These are phyloP conservation scores for Sebastes oblongus DNA, from an alignment of 2,797 vertebrate genomes.

Conservation along the genomic window DNA sequence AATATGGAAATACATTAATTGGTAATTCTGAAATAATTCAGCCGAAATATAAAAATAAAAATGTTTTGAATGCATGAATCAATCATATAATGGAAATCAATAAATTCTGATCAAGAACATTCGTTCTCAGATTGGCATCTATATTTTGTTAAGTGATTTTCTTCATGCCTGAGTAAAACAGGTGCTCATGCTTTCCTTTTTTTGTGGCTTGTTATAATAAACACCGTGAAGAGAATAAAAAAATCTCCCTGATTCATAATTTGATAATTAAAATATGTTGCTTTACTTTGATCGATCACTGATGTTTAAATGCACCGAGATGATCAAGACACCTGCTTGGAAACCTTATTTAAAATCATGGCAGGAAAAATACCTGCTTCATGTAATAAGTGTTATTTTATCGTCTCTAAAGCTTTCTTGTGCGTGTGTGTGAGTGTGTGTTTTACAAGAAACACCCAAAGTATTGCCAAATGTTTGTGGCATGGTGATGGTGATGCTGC, in stretches of 20 bases:
- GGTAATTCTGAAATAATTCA: neutral
- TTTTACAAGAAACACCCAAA: neutral
- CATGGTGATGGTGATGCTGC: slow-evolving; percentile 2
- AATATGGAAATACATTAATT: slow-evolving; percentile 8
- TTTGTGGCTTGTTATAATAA: neutral
- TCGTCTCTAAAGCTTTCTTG: neutral
- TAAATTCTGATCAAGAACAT: neutral
- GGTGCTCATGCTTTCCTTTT: slow-evolving; percentile 21
- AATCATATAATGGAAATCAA: neutral
- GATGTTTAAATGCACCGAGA: neutral
- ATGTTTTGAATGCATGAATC: neutral
- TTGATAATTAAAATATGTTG: neutral
- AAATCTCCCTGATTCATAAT: slow-evolving; percentile 1
- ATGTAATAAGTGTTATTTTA: neutral
- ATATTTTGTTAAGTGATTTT: neutral
- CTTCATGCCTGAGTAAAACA: slow-evolving; percentile 2
- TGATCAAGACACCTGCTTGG: slow-evolving; percentile 52
- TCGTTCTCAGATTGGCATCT: neutral
- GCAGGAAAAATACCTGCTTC: neutral
- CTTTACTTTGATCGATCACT: neutral
- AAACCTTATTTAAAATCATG: neutral
- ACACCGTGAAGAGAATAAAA: neutral
- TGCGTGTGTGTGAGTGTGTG: neutral
- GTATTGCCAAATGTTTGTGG: slow-evolving; percentile 3
- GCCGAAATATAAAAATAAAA: neutral